Base-by-base conservation (phyloP, 2,113 vertebrate species). In the Channa argus region DNA sequence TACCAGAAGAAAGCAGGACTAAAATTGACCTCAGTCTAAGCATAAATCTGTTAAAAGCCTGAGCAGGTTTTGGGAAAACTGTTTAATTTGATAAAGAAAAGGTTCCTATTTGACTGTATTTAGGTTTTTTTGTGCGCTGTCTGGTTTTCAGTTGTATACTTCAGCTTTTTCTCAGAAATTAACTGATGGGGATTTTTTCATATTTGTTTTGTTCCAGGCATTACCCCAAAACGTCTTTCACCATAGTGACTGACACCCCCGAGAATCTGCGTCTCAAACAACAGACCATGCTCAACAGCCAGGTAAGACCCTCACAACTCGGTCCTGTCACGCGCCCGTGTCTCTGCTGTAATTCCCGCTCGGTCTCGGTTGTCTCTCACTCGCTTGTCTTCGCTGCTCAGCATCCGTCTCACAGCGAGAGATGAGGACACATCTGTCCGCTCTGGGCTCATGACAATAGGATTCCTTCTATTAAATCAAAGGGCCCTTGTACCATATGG, bases 221-320 rank as follows among this genome's bases (percentile, higher is more conserved):
- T 94, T 99, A 99, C 90, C 97, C 97, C 33, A 99, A 98, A 95
- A 95, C 96, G 43, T 95, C 97, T 76, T 99, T 98, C 93, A 99
- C 97, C 86, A 98, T 96, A 51, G 97, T 98, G 93, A 95, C 96
- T 0, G 97, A 98, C 88, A 99, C 98, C 3, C 98, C 97, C 0
- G 97, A 99, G 93, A 99, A 99, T 75, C 95, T 98, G 76, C 96
- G 98, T 0, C 96, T 99, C 34, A 98, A 97, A 91, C 96, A 98
- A 79, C 98, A 99, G 94, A 99, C 89, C 0, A 94, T 97, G 93
- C 95, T 99, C 58, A 98, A 99, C 86, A 99, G 98, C 90, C 97
- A 96, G 96, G 98, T 99, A 86, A 79, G 88, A 44, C 11, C 1
- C 39, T 1, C 24, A 24, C 24, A 24, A 24, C 24, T 24, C 24